These are phyloP conservation scores for Echeneis naucrates DNA, from an alignment of 2,797 vertebrate genomes.

Conservation along the genomic window DNA sequence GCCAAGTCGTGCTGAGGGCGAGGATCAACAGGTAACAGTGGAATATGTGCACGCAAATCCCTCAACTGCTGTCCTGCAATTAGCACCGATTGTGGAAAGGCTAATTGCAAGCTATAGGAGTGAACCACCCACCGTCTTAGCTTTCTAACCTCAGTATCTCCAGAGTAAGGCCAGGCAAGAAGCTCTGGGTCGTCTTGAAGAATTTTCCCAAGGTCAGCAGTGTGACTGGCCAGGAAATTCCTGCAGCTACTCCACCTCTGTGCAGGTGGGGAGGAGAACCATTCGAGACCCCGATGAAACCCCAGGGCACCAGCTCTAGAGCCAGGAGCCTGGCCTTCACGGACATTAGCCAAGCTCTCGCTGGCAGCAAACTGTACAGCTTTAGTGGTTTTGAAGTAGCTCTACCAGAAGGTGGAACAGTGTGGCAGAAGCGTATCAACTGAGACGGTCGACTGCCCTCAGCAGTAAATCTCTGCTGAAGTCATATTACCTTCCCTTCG, in stretches of 20 bases:
- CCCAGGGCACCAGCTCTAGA: not conserved
- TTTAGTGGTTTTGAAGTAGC: conserved; percentile 19
- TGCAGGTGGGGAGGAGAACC: conserved; percentile 8
- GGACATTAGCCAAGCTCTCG: conserved; percentile 33
- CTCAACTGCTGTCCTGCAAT: conserved; percentile 26
- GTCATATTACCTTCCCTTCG: not conserved
- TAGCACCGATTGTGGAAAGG: conserved; percentile 12
- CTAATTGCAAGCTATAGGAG: conserved; percentile 31
- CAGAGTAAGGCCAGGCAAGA: conserved; percentile 2
- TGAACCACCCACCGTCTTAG: not conserved
- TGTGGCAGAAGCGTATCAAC: conserved; percentile 1
- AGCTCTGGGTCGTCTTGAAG: not conserved
- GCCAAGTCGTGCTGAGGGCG: conserved; percentile 13
- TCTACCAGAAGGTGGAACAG: conserved; percentile 32
- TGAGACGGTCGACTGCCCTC: conserved; percentile 11
- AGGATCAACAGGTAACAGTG: conserved; percentile 6
- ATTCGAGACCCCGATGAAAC: conserved; percentile 2
- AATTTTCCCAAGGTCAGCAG: conserved; percentile 14
- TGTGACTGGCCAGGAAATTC: not conserved
- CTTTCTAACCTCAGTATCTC: conserved; percentile 18
- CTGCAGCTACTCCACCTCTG: conserved; percentile 10
- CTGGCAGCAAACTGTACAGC: conserved; percentile 8
- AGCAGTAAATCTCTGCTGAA: conserved; percentile 11
- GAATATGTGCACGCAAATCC: conserved; percentile 27
- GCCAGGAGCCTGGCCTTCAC: conserved; percentile 24